phyloP scores from a whole-genome alignment of 2,888 invertebrate species.

The Fissipunctia ypsillon region DNA sequence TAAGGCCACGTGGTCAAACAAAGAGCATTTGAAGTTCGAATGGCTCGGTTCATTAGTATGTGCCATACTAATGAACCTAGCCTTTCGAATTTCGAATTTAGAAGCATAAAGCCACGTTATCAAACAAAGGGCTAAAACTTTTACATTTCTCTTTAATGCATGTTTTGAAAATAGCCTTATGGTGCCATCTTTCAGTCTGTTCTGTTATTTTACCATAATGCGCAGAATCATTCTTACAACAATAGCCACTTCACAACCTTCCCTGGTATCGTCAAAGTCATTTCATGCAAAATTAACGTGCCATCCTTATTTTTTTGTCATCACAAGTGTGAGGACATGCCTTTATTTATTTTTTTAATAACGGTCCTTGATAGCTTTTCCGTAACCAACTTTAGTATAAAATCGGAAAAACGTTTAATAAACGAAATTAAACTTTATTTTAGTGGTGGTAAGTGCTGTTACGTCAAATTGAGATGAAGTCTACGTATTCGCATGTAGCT shows the following conservation, averaged over 20 bases:
- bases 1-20: too few species aligned
- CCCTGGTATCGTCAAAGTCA: conserved; percentile 72
- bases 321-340: conserved; percentile 74
- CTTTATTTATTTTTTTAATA: conserved; percentile 78
- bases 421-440: conserved; percentile 47
- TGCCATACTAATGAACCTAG: too few species aligned
- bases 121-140: too few species aligned
- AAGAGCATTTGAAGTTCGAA: too few species aligned
- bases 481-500: rapidly evolving
- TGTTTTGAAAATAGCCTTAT: not conserved
- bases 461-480: rapidly evolving
- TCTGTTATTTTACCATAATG: conserved; percentile 36
- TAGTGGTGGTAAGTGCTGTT: rapidly evolving
- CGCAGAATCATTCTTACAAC: conserved; percentile 49
- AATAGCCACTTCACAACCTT: conserved; percentile 54
- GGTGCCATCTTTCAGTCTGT: not conserved
- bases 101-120: too few species aligned
- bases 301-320: conserved; percentile 79
- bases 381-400: conserved; percentile 56
- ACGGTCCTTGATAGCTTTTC: conserved; percentile 71
- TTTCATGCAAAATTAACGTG: conserved; percentile 87
- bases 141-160: too few species aligned
- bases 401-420: not conserved
- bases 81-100: too few species aligned
- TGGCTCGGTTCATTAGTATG: too few species aligned